Evolutionary conservation across 2,888 invertebrate species (phyloP), one percentile per base, ranked within the genome.

Genomic region (Dendrolimus pini): DNA sequence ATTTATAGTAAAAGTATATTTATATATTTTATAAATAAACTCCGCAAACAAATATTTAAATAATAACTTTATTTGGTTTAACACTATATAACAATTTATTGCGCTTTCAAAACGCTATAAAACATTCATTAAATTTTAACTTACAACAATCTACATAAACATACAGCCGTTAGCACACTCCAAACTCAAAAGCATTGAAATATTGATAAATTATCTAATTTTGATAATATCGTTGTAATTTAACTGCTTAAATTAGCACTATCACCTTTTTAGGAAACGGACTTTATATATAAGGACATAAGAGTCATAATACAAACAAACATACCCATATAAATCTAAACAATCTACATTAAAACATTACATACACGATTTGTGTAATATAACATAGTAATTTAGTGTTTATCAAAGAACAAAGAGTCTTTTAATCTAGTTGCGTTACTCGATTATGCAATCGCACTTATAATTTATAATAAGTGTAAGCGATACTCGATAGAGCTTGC

Each of bases 361-460:
- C 59, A 55, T 61, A 62, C 64, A 62, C 54, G 56, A 54, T 55
- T 55, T 41, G 47, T 55, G 13, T 55, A 30, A 47, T 47, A 47
- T 12, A 47, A 55, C 59, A n/a, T 56, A 60, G 54, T 56, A 59
- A 59, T 52, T 62, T 59, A 59, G 65, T 68, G 66, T 71, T 74
- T 74, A 77, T 77, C 77, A 64, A 57, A 59, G 59, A 72, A 77
- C 77, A 77, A 77, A 70, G 71, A 72, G 58, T 69, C 70, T 74
- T 74, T 77, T 77, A 76, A 74, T 77, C 76, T 54, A 41, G 60
- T 59, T 63, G 47, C 47, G 47, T 10, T 47, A 3, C 30, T 6
- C 9, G 12, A 47, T 47, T 47, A 47, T 9, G 47, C 47, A 47
- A 55, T 13, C 13, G n/a, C 58, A 61, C 61, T 61, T 65, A 69